These are phyloP conservation scores for Nomia melanderi DNA, from an alignment of 1,140 invertebrate species.

Conservation along the genomic window DNA sequence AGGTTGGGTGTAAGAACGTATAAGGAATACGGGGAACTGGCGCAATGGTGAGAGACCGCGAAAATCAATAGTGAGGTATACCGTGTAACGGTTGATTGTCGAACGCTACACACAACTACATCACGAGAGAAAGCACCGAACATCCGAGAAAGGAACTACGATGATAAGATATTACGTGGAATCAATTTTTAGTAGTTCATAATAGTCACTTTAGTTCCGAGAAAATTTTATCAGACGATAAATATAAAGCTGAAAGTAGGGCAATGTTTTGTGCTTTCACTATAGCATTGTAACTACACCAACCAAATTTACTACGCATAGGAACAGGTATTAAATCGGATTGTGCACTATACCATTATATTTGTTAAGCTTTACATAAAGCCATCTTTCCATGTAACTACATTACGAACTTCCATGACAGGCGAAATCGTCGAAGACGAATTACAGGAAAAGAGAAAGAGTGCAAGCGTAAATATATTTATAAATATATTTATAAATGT, in stretches of 20 bases:
- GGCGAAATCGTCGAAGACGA: neutral
- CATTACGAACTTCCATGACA: neutral
- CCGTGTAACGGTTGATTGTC: constrained; percentile 66
- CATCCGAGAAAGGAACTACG: neutral
- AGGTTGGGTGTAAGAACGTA: constrained; percentile 37
- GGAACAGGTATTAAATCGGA: neutral
- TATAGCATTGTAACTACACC: neutral
- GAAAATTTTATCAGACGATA: neutral
- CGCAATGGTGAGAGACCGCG: constrained; percentile 58
- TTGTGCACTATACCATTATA: neutral
- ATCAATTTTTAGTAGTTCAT: neutral
- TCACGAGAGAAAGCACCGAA: neutral
- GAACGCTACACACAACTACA: constrained; percentile 55
- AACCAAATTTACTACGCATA: neutral
- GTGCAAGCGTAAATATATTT: no score
- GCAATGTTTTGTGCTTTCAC: neutral
- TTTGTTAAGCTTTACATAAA: neutral
- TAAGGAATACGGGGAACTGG: constrained; percentile 55
- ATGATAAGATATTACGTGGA: neutral
- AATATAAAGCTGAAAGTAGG: neutral
- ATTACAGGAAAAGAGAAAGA: neutral
- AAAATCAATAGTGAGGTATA: constrained; percentile 72
- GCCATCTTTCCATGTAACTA: neutral
- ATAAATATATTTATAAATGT: neutral
- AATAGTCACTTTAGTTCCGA: neutral